Conservation (phyloP, 2,113 vertebrate species). For the Neomonachus schauinslandi region DNA sequence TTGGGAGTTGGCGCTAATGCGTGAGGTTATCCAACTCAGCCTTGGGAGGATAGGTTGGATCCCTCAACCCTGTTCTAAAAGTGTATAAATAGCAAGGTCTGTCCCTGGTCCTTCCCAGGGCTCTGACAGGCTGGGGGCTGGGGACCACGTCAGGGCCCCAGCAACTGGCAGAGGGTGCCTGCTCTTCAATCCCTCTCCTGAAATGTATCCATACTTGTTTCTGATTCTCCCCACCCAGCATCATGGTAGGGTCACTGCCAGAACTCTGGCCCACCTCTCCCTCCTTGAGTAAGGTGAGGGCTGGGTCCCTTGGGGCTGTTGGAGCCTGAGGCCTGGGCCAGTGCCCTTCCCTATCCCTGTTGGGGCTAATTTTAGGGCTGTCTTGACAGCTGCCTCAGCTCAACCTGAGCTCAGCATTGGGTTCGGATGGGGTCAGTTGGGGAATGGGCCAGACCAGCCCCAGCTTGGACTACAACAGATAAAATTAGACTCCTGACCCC, state of each 20-base stretch:
- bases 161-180: background rate
- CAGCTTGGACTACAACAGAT: constrained; percentile 6
- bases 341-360: background rate
- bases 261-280: background rate
- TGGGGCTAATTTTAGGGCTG: constrained; percentile 79
- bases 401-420: constrained; percentile 12
- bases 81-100: background rate
- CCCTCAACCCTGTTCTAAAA: background rate
- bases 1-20: background rate
- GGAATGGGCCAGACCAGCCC: constrained; percentile 30
- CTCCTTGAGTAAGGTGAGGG: background rate
- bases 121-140: background rate
- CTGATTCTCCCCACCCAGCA: background rate
- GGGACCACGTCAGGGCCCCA: background rate
- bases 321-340: background rate
- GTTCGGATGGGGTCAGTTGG: constrained; percentile 44
- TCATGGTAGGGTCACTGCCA: background rate
- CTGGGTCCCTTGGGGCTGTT: background rate
- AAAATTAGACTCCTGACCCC: constrained; percentile 32
- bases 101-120: background rate
- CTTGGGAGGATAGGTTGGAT: background rate
- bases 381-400: constrained; percentile 56
- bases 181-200: background rate
- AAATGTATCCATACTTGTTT: background rate
- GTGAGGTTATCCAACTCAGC: background rate